Evolutionary conservation across 2,113 vertebrate species (phyloP).

Genomic region (Cavia aperea): DNA sequence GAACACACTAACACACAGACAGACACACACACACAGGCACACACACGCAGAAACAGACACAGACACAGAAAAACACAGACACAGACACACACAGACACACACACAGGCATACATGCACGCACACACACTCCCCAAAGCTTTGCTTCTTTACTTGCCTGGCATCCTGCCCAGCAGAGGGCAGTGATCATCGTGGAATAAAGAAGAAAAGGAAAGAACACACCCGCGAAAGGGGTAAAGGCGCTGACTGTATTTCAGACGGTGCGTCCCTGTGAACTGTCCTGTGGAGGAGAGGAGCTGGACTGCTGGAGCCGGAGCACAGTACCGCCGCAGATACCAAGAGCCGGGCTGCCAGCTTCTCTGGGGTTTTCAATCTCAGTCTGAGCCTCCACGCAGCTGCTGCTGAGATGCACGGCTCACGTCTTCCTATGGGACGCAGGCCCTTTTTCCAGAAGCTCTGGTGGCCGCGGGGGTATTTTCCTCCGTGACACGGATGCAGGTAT

Average conservation of each 20-base stretch:
- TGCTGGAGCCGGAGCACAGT: background rate
- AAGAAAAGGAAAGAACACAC: background rate
- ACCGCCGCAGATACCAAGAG: too few species aligned
- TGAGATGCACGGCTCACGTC: background rate
- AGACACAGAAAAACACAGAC: too few species aligned
- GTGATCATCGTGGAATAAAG: background rate
- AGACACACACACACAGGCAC: too few species aligned
- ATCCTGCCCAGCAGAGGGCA: background rate
- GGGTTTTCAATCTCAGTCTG: background rate
- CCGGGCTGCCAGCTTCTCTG: background rate
- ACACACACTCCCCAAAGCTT: background rate
- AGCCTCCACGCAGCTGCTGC: accelerated
- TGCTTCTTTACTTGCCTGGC: background rate
- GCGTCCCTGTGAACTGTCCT: background rate
- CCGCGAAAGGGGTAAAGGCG: background rate
- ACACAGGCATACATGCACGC: background rate
- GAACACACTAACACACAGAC: too few species aligned
- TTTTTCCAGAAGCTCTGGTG: background rate
- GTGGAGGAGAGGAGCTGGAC: too few species aligned
- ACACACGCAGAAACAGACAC: too few species aligned
- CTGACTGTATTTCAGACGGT: background rate
- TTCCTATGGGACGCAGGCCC: accelerated
- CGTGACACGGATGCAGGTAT: accelerated
- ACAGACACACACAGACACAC: too few species aligned
- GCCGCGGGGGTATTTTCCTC: background rate